Base-by-base conservation (phyloP, 2,888 invertebrate genomes). In the Esperia sulphurella region DNA sequence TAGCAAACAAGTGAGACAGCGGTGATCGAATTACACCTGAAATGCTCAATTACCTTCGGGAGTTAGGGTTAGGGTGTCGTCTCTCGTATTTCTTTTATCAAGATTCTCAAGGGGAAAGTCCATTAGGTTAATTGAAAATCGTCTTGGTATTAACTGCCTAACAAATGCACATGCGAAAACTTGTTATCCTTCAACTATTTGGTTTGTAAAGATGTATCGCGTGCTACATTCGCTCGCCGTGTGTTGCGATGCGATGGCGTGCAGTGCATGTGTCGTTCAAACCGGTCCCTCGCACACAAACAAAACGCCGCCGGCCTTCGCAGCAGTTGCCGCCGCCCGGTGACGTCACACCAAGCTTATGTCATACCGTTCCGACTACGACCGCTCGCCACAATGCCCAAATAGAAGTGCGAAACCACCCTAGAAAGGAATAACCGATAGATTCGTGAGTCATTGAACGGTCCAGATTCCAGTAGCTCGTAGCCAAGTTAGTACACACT, bases 341-440 rank as follows among this genome's bases (percentile, higher is more conserved):
- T 88, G 87, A 88, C 88, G 88, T 86, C 85, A 88, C 60, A 88
- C 60, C 73, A 50, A 69, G 83, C 81, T 88, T 88, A 87, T 88
- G 85, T 88, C 88, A 88, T 85, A 65, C 75, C 67, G 71, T 63
- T 66, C 3, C 21, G 56, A 60, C 71, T 59, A 71, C 71, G 64
- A 68, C 64, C 66, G 66, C 65, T 60, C 35, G 3, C n/a, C 35
- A 55, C 68, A 65, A 68, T 65, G 67, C 65, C 65, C 68, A 66
- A 75, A 72, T 67, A 60, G 61, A 75, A 68, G 63, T 62, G 65
- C 42, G 38, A 30, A 48, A 40, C 35, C 45, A 43, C 50, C 51
- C 51, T 53, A 46, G 51, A 47, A 49, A 51, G 50, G 47, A 41
- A 33, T 49, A 43, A 51, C 43, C 43, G 41, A 41, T 41, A 45